Evolutionary conservation across 1,140 invertebrate species (phyloP).

Genomic region (Diachasma alloeum): DNA sequence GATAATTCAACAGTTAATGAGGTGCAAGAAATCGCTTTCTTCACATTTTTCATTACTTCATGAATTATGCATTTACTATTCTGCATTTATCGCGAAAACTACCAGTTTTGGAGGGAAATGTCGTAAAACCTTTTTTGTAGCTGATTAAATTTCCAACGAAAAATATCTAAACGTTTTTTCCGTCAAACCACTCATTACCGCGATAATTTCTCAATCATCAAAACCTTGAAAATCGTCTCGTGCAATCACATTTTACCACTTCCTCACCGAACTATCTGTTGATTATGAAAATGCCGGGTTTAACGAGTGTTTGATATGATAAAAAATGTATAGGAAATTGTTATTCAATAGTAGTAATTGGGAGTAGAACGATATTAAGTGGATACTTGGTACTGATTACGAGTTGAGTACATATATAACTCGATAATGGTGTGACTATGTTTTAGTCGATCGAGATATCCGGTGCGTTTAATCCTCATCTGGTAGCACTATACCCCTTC

Average conservation of each 20-base stretch:
- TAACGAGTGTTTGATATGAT: background rate
- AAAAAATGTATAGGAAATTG: background rate
- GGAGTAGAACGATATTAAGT: background rate
- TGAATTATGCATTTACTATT: too few relatives aligned
- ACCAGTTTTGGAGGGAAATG: too few relatives aligned
- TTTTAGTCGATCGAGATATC: background rate
- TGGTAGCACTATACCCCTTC: background rate
- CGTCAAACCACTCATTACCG: too few relatives aligned
- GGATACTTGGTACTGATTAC: background rate
- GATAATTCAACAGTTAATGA: background rate
- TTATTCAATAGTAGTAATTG: background rate
- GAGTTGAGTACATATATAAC: background rate
- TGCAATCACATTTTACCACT: background rate
- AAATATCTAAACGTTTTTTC: too few relatives aligned
- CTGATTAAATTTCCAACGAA: too few relatives aligned
- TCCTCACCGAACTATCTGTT: background rate
- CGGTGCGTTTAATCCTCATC: background rate
- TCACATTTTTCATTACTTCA: too few relatives aligned
- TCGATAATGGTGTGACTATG: constrained; percentile 5
- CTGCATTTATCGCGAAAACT: too few relatives aligned
- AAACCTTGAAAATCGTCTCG: background rate
- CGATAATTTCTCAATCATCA: background rate
- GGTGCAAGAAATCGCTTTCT: too few relatives aligned
- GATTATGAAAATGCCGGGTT: background rate
- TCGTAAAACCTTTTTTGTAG: too few relatives aligned